Base-by-base conservation (phyloP, 2,113 vertebrate species). In the Manacus vitellinus region DNA sequence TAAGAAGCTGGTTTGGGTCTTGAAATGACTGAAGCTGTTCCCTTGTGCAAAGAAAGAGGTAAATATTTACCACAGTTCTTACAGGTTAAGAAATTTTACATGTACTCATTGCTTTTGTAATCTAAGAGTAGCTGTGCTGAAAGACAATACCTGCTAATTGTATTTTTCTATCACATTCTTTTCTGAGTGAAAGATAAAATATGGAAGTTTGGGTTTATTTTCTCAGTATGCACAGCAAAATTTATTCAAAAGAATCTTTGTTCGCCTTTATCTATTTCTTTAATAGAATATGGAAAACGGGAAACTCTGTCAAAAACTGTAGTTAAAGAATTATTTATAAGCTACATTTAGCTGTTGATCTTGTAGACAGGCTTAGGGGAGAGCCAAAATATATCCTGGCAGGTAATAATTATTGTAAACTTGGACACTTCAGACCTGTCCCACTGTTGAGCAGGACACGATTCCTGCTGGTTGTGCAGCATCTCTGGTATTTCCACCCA, bases 391-490 rank as follows among this genome's bases (percentile, higher is more conserved):
- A 56, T 5, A 86, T 52, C 72, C 90, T 84, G 76, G 72, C 88
- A 95, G 80, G 68, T 94, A 92, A 95, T 92, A 94, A 92, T 78
- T 89, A 95, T 85, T 13, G 51, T 71, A 86, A 81, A 86, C 28
- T 15, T 68, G 78, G 89, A 84, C 54, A 52, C 24, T 75, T 84
- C 17, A 84, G 59, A n/a, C 59, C 68, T 68, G 73, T 54, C 65
- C 28, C n/a, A 10, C 35, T 55, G 51, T 16, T 62, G 28, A 59
- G 85, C 13, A 86, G 78, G 62, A 68, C 63, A 35, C 8, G 75
- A 43, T 33, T 87, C 56, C 41, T 49, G 52, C n/a, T 65, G 20
- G 14, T 46, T 70, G 82, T 58, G 52, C n/a, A 65, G 65, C 0
- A 3, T 52, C 51, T 51, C 43, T 78, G 91, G 37, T 54, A 27